Evolutionary conservation across 2,888 invertebrate genomes (phyloP), one percentile per base, ranked within the genome.

Genomic region (Thecophora atra): DNA sequence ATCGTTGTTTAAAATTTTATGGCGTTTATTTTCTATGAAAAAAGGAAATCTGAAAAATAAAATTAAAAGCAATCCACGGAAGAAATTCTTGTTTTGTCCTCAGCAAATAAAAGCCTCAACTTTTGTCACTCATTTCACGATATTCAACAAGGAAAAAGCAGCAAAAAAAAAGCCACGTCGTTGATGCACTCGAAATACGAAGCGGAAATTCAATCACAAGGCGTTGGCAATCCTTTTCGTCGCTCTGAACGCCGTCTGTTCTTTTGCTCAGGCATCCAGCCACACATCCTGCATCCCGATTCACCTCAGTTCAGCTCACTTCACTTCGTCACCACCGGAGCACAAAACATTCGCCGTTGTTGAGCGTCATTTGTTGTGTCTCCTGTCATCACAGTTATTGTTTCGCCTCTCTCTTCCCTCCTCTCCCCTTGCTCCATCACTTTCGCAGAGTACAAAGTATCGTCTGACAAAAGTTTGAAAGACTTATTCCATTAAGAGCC

Each of bases 131-230:
- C 51, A 58, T 21, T 17, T 37, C 11, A 11, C 17, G 8, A 47
- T 47, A 47, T n/a, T 47, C 37, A 37, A 21, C 54, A 54, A 3
- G 19, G 21, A 15, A 26, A 51, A 26, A 52, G 28, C 19, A 68
- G 24, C 17, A 65, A 17, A n/a, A n/a, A n/a, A n/a, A n/a, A n/a
- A 15, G 8, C 28, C n/a, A 71, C 54, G 52, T 73, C 26, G 26
- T 58, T 26, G 21, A 63, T 19, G 56, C 52, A 56, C 60, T 19
- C 37, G 71, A 67, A 69, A 73, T 71, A 78, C 72, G 56, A 73
- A 78, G 76, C 76, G 78, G 78, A 78, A 80, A 81, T 79, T 80
- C 78, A 80, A 81, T 81, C 78, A 81, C 79, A 80, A 79, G 77
- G 80, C 76, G 75, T 74, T 70, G 77, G 75, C 77, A 80, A 79